phyloP scores from a whole-genome alignment of 1,140 invertebrate genomes.

The Drosophila athabasca region DNA sequence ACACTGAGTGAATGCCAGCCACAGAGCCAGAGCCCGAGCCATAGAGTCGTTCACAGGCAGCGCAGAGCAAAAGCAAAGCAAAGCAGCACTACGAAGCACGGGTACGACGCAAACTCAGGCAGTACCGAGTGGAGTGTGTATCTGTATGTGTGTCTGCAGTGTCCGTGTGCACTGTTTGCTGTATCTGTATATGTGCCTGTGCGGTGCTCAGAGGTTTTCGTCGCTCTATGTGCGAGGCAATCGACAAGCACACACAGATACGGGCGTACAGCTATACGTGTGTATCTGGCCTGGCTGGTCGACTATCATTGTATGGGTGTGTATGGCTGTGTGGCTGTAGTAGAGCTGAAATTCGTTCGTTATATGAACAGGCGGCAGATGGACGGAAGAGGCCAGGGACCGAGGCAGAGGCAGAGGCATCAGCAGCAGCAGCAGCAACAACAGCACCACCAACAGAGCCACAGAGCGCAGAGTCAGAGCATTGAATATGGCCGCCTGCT shows the following conservation, averaged over 20 bases:
- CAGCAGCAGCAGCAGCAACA: constrained; percentile 9
- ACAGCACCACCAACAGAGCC: neutral
- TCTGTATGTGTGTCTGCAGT: constrained; percentile 39
- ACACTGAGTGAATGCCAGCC: constrained; percentile 74
- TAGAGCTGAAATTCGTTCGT: constrained; percentile 53
- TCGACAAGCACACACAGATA: constrained; percentile 32
- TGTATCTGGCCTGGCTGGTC: constrained; percentile 68
- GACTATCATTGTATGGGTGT: constrained; percentile 31
- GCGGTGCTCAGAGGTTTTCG: constrained; percentile 45
- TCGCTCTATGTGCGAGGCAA: constrained; percentile 55
- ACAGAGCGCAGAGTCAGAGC: constrained; percentile 56
- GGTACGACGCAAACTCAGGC: constrained; percentile 79
- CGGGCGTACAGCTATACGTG: constrained; percentile 22
- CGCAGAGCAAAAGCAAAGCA: constrained; percentile 11
- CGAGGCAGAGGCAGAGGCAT: constrained; percentile 1
- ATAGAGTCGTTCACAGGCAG: constrained; percentile 48
- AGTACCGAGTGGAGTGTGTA: constrained; percentile 10
- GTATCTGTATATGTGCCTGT: constrained; percentile 30
- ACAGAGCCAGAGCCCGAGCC: constrained; percentile 22
- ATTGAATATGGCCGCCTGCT: constrained; percentile 69
- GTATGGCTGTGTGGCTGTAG: neutral
- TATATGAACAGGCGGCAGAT: constrained; percentile 65
- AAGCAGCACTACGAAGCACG: constrained; percentile 31
- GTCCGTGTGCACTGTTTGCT: constrained; percentile 11
- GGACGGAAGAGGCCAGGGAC: constrained; percentile 3